Base-by-base conservation (phyloP, 2,797 vertebrate species). In the Mormyrops attenuatus region DNA sequence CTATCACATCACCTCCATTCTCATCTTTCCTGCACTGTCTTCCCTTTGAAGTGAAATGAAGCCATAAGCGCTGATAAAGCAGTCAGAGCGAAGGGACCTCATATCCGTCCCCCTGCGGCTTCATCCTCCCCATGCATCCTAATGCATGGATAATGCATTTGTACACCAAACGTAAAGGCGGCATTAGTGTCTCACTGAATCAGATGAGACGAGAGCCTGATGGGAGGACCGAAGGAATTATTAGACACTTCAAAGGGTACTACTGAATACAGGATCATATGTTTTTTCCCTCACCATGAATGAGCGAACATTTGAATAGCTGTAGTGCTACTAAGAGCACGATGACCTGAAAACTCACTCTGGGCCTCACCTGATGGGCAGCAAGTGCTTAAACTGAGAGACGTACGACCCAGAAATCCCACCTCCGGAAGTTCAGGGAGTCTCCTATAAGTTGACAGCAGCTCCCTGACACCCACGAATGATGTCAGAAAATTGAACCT, bases 41-140 rank as follows among this genome's bases (percentile, higher is more conserved):
- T 82, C 73, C 17, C 85, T 87, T 55, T 87, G 50, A 55, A 87
- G 30, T 38, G 90, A 57, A 88, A 80, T 73, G 63, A 57, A 17
- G 85, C 82, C 47, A 15, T 85, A 85, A 88, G 38, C 5, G 87
- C 87, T 77, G 66, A 38, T 20, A 47, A 52, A 86, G 60, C 7
- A 22, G 22, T 41, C n/a, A 41, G 17, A 69, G 44, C 26, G 11
- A 20, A 53, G 7, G 85, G 50, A 53, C 22, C 22, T 34, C 26
- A 55, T 34, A 53, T 55, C 15, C 3, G 26, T 2, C 26, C 11
- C 11, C 50, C 30, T 34, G 13, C 3, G n/a, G 50, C 26, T 86
- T 34, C 11, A 55, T 87, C 22, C 26, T 5, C 22, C 22, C 30
- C 0, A 15, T 9, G n/a, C n/a, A n/a, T n/a, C n/a, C n/a, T n/a